Evolutionary conservation across 1,140 invertebrate genomes (phyloP).

Genomic region (Solenopsis fugax): DNA sequence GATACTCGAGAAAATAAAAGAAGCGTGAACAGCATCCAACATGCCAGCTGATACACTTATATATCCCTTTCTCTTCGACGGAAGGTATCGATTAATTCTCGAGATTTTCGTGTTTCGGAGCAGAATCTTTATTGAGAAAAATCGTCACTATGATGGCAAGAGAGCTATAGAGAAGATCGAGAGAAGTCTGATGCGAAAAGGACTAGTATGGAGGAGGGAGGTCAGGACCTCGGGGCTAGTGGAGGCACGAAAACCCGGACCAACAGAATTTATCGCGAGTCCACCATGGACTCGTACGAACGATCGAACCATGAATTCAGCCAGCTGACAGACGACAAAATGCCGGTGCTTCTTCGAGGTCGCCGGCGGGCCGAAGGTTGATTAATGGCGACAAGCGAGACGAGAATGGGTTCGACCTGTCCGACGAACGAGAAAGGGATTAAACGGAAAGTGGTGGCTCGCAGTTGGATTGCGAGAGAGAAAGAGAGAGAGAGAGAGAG

Average conservation of each 20-base stretch:
- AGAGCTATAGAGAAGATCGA: neutral
- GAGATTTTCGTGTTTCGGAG: neutral
- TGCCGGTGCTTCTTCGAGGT: conserved; percentile 49
- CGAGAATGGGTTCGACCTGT: conserved; percentile 44
- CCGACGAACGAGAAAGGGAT: conserved; percentile 50
- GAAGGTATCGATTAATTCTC: neutral
- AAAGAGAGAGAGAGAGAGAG: neutral
- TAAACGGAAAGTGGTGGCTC: conserved; percentile 27
- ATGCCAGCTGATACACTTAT: neutral
- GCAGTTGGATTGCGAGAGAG: conserved; percentile 2
- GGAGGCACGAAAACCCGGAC: neutral
- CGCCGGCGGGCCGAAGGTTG: conserved; percentile 48
- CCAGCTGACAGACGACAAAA: conserved; percentile 58
- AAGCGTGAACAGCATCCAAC: conserved; percentile 12
- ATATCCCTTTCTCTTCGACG: conserved; percentile 16
- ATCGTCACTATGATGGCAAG: neutral
- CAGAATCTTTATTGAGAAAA: conserved; percentile 38
- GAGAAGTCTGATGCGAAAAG: neutral
- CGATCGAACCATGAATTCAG: conserved; percentile 52
- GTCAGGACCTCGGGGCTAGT: conserved; percentile 22
- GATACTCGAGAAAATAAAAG: neutral
- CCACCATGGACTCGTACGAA: conserved; percentile 12
- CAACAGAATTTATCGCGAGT: conserved; percentile 28
- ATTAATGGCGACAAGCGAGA: conserved; percentile 68
- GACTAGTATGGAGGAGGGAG: too few relatives aligned